A percentile compares a stretch with the other conserved stretches of the same genome.
These are phyloP conservation scores for Hystrix cristata DNA, from an alignment of 2,113 vertebrate species.

Conservation along the genomic window DNA sequence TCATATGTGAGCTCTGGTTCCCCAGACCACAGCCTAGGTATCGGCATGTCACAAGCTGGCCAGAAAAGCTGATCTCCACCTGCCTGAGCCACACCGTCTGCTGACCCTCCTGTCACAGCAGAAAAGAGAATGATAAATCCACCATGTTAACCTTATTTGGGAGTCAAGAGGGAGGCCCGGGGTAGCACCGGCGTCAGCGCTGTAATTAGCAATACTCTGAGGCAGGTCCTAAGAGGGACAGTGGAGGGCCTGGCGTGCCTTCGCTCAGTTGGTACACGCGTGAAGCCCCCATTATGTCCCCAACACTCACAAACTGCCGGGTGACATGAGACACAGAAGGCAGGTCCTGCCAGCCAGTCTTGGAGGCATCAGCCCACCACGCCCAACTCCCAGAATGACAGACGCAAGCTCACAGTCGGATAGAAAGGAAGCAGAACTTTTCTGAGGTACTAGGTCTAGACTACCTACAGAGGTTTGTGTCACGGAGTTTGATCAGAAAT, in stretches of 20 bases:
- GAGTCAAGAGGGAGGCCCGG: neutral
- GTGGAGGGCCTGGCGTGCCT: neutral
- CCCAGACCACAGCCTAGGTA: neutral
- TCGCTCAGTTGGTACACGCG: neutral
- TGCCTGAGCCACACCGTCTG: neutral
- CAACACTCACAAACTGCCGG: neutral
- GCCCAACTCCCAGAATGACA: neutral
- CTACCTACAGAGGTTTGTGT: neutral
- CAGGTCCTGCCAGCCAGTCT: neutral
- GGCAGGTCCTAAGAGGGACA: accelerated
- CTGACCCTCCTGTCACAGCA: neutral
- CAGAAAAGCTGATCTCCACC: neutral
- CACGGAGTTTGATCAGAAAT: too few relatives aligned
- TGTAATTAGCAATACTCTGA: accelerated
- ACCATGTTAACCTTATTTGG: neutral
- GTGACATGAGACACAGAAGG: constrained; percentile 14
- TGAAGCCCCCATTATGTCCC: neutral
- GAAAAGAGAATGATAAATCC: neutral
- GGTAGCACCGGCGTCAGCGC: accelerated
- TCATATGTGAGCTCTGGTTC: neutral
- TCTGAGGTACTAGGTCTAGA: neutral
- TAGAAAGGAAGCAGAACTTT: neutral
- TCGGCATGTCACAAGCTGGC: neutral
- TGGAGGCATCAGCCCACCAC: neutral
- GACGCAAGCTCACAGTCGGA: neutral